Conservation (phyloP, 1,140 invertebrate species). For the Alviniconcha marisindica region DNA sequence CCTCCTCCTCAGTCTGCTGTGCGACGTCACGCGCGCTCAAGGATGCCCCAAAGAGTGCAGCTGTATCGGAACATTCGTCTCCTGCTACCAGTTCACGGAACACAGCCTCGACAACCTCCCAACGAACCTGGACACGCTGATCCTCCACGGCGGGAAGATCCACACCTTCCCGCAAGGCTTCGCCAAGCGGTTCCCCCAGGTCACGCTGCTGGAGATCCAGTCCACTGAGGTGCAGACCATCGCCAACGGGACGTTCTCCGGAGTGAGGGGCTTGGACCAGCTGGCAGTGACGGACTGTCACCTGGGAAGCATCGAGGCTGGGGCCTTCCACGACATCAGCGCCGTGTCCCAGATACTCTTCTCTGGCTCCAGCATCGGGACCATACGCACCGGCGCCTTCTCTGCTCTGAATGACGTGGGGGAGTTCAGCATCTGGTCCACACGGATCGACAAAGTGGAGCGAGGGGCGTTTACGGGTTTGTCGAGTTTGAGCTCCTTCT, state of each 20-base stretch:
- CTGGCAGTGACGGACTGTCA: conserved; percentile 32
- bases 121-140: background rate
- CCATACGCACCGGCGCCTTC: conserved; percentile 9
- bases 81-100: conserved; percentile 31
- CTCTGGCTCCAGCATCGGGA: conserved; percentile 4
- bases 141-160: background rate
- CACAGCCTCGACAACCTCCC: background rate
- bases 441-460: conserved; percentile 7
- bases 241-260: conserved; percentile 13
- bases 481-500: conserved; percentile 4
- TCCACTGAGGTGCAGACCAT: conserved; percentile 1
- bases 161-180: conserved; percentile 7
- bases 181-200: background rate
- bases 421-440: conserved; percentile 27
- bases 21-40: too few relatives aligned
- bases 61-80: conserved; percentile 9
- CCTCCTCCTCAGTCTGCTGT: too few relatives aligned
- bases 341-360: background rate
- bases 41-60: conserved; percentile 5
- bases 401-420: background rate
- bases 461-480: background rate
- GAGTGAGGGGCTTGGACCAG: conserved; percentile 10
- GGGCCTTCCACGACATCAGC: conserved; percentile 22
- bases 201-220: conserved; percentile 21
- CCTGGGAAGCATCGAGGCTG: conserved; percentile 14